Conservation (phyloP, 2,797 vertebrate species). For the Spondyliosoma cantharus region DNA sequence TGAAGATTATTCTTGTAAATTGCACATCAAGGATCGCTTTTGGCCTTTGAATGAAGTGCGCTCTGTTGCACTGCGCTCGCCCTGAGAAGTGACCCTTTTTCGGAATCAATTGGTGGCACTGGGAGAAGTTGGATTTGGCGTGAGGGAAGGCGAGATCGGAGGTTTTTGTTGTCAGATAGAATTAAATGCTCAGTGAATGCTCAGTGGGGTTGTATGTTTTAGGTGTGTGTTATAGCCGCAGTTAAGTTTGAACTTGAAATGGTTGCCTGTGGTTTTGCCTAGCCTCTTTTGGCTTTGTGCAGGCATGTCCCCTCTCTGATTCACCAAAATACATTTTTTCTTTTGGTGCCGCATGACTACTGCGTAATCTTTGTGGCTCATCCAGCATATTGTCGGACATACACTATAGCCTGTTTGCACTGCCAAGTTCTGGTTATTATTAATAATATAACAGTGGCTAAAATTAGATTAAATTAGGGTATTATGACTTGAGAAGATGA, state of each 20-base stretch:
- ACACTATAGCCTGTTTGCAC: neutral
- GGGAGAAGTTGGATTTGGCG: conserved; percentile 33
- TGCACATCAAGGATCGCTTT: conserved; percentile 17
- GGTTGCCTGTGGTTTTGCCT: conserved; percentile 63
- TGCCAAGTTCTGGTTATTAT: neutral
- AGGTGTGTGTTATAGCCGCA: conserved; percentile 21
- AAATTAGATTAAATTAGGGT: conserved; percentile 23
- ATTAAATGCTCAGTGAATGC: conserved; percentile 33
- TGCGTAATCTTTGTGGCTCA: conserved; percentile 2
- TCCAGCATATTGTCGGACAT: neutral
- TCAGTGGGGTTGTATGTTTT: conserved; percentile 32
- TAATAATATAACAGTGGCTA: conserved; percentile 7
- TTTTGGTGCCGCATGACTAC: neutral
- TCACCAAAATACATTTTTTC: conserved; percentile 36
- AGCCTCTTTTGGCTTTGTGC: conserved; percentile 58
- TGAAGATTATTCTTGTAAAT: conserved; percentile 53
- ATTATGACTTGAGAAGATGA: conserved; percentile 48
- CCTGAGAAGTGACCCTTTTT: conserved; percentile 48
- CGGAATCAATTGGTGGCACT: neutral
- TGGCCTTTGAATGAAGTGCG: conserved; percentile 51
- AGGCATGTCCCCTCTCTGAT: conserved; percentile 62
- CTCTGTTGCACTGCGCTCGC: conserved; percentile 46
- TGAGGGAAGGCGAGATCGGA: conserved; percentile 8
- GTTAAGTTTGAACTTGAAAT: conserved; percentile 71
- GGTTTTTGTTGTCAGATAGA: conserved; percentile 18